Conservation (phyloP, 2,888 invertebrate genomes). For the Sphaeridia pumilis region DNA sequence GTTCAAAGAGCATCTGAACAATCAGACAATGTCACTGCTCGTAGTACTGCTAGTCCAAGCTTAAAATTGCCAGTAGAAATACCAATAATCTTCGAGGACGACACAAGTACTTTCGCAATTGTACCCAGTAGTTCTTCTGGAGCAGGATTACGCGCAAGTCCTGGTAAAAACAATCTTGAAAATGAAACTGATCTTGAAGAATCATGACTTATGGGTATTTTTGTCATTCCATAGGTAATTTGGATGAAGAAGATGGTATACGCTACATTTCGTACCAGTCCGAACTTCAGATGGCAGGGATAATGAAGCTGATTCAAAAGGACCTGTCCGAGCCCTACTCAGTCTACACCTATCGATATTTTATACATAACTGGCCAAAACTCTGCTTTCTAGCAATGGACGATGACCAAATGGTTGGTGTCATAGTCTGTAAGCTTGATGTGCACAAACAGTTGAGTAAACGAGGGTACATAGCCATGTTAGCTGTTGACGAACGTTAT, state of each 20-base stretch:
- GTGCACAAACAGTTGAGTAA: conserved; percentile 61
- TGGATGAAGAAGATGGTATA: conserved; percentile 38
- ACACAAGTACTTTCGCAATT: no score
- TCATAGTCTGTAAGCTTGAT: conserved; percentile 97
- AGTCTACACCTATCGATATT: conserved; percentile 99
- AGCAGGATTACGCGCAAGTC: no score
- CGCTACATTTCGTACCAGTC: conserved; percentile 72
- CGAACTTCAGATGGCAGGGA: conserved; percentile 95
- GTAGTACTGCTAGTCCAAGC: no score
- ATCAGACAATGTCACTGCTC: no score
- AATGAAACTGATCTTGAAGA: no score
- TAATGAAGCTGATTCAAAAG: conserved; percentile 97
- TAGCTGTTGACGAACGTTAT: conserved; percentile 93
- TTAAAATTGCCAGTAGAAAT: no score
- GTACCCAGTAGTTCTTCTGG: no score
- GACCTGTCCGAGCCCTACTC: conserved; percentile 99
- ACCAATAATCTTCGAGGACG: no score
- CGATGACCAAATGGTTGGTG: conserved; percentile 80
- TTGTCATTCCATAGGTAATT: no score
- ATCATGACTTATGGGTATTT: no score
- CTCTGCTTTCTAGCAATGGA: conserved; percentile 92
- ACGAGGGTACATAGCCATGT: conserved; percentile 98
- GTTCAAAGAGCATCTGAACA: no score
- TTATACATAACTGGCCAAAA: conserved; percentile 99
- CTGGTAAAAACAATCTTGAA: no score